These are phyloP conservation scores for Battus philenor DNA, from an alignment of 1,140 invertebrate species.

Conservation along the genomic window DNA sequence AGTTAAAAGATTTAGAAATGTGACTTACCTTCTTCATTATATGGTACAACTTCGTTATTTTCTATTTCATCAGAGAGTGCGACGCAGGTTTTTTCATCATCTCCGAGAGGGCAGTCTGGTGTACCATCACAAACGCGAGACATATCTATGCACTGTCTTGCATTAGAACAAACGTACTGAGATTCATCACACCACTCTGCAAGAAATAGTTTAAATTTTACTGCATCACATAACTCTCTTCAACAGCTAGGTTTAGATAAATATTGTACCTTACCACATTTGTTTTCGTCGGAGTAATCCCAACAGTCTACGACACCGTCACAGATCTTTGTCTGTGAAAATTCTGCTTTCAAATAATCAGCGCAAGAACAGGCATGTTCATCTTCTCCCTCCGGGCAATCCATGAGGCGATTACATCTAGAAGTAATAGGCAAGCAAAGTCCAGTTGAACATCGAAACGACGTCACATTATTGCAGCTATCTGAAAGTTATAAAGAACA, in stretches of 20 bases:
- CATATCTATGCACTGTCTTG: slow-evolving; percentile 81
- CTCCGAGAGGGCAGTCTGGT: slow-evolving; percentile 86
- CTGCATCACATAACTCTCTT: not conserved
- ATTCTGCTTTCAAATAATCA: slow-evolving; percentile 83
- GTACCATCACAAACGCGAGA: slow-evolving; percentile 84
- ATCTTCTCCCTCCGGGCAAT: slow-evolving; percentile 84
- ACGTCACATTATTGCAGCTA: slow-evolving; percentile 71
- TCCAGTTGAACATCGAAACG: slow-evolving; percentile 78
- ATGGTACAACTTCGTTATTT: slow-evolving; percentile 75
- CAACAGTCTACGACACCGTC: slow-evolving; percentile 87
- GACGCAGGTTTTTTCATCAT: slow-evolving; percentile 88
- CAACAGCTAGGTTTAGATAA: slow-evolving; percentile 4
- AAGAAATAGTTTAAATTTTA: slow-evolving; percentile 17
- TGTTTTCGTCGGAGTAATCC: slow-evolving; percentile 87
- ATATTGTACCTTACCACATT: slow-evolving; percentile 79
- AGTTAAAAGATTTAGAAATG: not conserved
- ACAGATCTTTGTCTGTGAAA: slow-evolving; percentile 85
- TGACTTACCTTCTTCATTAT: slow-evolving; percentile 76
- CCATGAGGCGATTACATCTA: slow-evolving; percentile 84
- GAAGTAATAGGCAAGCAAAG: slow-evolving; percentile 81
- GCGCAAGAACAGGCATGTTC: slow-evolving; percentile 86
- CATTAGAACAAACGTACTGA: slow-evolving; percentile 86
- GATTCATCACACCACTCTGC: slow-evolving; percentile 85
- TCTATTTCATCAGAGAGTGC: slow-evolving; percentile 70
- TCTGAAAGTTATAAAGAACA: slow-evolving; percentile 41